phyloP scores from a whole-genome alignment of 2,888 invertebrate species.

The Hyppa rectilinea region DNA sequence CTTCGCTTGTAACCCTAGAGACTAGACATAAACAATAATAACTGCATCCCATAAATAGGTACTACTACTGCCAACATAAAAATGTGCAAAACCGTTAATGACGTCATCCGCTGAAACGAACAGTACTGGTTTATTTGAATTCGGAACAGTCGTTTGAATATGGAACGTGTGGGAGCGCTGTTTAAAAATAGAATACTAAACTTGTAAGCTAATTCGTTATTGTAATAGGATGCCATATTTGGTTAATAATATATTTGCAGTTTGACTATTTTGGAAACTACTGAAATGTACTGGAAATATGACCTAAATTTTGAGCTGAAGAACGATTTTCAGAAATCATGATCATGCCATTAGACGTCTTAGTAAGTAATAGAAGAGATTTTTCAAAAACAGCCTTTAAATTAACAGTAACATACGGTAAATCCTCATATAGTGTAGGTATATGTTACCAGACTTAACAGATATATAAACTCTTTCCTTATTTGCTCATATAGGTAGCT shows the following conservation, averaged over 20 bases:
- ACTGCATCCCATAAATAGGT: conserved; percentile 35
- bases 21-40: conserved; percentile 44
- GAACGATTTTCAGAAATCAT: neutral
- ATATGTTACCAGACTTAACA: no score
- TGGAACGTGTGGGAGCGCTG: conserved; percentile 66
- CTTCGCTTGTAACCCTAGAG: neutral
- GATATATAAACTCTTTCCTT: no score
- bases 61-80: conserved; percentile 40
- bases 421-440: no score
- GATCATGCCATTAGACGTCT: neutral
- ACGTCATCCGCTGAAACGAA: conserved; percentile 67
- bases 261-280: neutral
- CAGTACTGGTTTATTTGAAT: conserved; percentile 67
- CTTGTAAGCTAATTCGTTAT: conserved; percentile 46
- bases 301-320: neutral
- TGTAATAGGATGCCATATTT: conserved; percentile 46
- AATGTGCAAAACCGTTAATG: conserved; percentile 68
- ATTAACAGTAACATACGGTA: no score
- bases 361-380: neutral
- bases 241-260: conserved; percentile 3
- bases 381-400: neutral
- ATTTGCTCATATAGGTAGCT: no score
- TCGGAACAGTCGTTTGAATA: conserved; percentile 64
- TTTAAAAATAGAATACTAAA: conserved; percentile 67
- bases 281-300: neutral